These are phyloP conservation scores for Noctua janthe DNA, from an alignment of 2,888 invertebrate genomes.

Conservation along the genomic window DNA sequence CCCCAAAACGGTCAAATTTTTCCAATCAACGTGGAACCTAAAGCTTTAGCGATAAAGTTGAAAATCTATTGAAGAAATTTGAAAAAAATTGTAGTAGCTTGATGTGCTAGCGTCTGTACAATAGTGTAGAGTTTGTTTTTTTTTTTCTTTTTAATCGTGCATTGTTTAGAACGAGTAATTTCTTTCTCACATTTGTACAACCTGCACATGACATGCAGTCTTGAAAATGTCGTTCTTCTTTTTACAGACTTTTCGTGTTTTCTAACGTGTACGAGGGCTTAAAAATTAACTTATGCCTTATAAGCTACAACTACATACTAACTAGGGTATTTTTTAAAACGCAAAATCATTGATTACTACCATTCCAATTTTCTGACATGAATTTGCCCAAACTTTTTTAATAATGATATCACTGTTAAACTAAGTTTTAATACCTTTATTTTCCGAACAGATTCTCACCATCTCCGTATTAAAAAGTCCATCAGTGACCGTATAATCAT, in stretches of 20 bases:
- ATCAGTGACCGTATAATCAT: constrained; percentile 4
- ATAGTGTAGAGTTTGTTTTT: neutral
- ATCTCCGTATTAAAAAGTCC: neutral
- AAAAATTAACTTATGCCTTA: neutral
- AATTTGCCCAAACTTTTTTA: neutral
- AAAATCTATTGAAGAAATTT: no score
- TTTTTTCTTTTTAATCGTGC: no score
- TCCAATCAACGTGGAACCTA: no score
- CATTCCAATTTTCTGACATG: neutral
- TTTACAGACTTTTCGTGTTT: neutral
- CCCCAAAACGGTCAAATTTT: no score
- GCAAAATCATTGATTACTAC: neutral
- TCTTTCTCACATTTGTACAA: neutral
- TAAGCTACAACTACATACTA: neutral
- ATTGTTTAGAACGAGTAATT: neutral
- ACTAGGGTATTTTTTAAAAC: neutral
- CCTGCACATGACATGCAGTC: neutral
- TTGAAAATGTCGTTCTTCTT: neutral
- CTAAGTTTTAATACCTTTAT: neutral
- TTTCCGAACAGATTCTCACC: neutral
- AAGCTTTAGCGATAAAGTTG: no score
- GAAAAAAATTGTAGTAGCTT: no score
- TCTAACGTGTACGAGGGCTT: neutral
- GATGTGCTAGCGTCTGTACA: neutral
- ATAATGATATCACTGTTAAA: no score